Percentiles rank a stretch among this genome's conserved stretches.
phyloP scores from a whole-genome alignment of 2,113 vertebrate genomes.

The Zootoca vivipara region DNA sequence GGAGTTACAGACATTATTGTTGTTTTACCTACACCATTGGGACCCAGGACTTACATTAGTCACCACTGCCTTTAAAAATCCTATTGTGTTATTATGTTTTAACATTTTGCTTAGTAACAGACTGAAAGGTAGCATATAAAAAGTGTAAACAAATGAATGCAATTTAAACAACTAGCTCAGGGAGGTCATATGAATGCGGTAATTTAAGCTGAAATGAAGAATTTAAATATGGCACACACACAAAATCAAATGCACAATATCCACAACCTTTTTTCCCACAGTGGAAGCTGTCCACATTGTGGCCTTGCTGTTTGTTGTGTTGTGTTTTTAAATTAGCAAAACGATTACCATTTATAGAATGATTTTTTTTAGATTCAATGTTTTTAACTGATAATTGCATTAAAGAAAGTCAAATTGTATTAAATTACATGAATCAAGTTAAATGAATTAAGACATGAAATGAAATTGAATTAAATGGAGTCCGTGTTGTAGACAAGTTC shows the following conservation, averaged over 20 bases:
- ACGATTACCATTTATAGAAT: neutral
- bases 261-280: no score
- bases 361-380: neutral
- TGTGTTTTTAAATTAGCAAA: neutral
- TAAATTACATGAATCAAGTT: neutral
- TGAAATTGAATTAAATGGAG: conserved; percentile 1
- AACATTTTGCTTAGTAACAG: neutral
- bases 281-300: neutral
- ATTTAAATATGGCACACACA: neutral
- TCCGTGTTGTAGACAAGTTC: neutral
- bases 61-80: no score
- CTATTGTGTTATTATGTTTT: neutral
- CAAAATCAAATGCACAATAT: neutral
- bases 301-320: neutral
- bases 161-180: no score
- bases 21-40: no score
- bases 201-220: neutral
- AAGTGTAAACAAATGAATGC: no score
- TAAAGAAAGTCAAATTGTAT: neutral
- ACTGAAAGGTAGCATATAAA: neutral
- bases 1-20: no score
- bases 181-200: no score
- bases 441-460: neutral
- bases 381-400: conserved; percentile 6
- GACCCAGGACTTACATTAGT: no score